Base-by-base conservation (phyloP, 2,113 vertebrate species). In the Dicrurus megarhynchus region DNA sequence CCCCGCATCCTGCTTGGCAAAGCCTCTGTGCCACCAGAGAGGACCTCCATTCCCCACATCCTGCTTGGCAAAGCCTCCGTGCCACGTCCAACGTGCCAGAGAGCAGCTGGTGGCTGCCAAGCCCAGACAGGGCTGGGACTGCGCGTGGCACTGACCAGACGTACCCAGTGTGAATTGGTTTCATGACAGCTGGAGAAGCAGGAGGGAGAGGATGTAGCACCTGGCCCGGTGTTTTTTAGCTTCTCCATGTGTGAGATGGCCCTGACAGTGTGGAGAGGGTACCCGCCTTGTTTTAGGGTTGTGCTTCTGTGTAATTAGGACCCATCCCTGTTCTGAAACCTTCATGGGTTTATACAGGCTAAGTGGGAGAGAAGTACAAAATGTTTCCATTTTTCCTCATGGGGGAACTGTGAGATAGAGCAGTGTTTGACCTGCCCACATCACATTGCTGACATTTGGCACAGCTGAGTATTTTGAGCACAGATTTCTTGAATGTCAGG, bases 401-500 rank as follows among this genome's bases (percentile, higher is more conserved):
- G 95, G 63, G 74, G 74, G 91, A 89, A 73, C 78, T 63, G 28
- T 33, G 75, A 91, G 84, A 53, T 56, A 79, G 57, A 96, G 93
- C 93, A 79, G 71, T 53, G 91, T 94, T 92, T 86, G 87, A 94
- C 84, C 87, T 96, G 87, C 93, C 93, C 94, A 91, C 93, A 19
- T 95, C 67, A 53, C 95, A 94, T 83, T 87, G 93, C 93, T 95
- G 87, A 26, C 94, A 91, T 93, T 91, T 91, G 91, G 93, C 91
- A 79, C 53, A 84, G 89, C 63, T 32, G 87, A 91, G 87, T 57
- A 30, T 90, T 96, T 87, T 64, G 84, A 94, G 84, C 9, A 7
- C 24, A 49, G 93, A 95, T 95, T 89, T 87, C 91, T 92, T 92
- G 84, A 95, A 93, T 94, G 95, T 90, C 96, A 91, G 87, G 89